Percentiles rank a stretch among this genome's conserved stretches.
These are phyloP conservation scores for Drosophila cyrtoloma DNA, from an alignment of 2,888 invertebrate species.

Conservation along the genomic window DNA sequence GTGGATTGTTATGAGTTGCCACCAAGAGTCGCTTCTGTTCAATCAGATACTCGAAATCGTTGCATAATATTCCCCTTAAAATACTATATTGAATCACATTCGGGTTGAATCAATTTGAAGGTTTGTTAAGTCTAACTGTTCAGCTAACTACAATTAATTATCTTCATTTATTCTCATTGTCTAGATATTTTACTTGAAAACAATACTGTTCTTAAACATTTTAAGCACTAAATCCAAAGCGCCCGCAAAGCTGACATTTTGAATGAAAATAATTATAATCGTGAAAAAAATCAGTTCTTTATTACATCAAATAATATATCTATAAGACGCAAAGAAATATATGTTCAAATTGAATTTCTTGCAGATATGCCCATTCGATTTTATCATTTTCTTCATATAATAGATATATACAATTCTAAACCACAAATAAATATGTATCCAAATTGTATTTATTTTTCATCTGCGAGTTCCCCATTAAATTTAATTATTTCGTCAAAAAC, in stretches of 20 bases:
- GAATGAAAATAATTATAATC: not conserved
- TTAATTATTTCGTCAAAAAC: conserved; percentile 14
- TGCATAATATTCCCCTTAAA: not conserved
- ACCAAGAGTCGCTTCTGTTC: not conserved
- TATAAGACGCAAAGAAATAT: not conserved
- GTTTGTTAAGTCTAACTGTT: not conserved
- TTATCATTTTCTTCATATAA: not conserved
- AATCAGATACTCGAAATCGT: not conserved
- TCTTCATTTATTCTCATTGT: not conserved
- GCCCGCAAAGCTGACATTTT: not conserved
- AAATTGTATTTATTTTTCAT: not conserved
- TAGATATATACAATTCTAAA: not conserved
- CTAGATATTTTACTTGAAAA: too few relatives aligned
- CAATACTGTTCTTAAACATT: not conserved
- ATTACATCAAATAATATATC: not conserved
- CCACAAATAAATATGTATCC: not conserved
- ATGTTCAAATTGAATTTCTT: not conserved
- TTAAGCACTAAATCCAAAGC: not conserved
- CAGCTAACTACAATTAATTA: not conserved
- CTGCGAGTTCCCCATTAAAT: not conserved
- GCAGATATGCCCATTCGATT: not conserved
- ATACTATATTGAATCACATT: not conserved
- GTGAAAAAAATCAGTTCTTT: not conserved
- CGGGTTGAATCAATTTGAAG: not conserved
- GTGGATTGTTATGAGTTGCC: not conserved